A percentile compares a stretch with the other conserved stretches of the same genome.
Evolutionary conservation across 37 sponge, comb jelly and placozoan species (phyloP).

Genomic region (Oopsacas minuta): DNA sequence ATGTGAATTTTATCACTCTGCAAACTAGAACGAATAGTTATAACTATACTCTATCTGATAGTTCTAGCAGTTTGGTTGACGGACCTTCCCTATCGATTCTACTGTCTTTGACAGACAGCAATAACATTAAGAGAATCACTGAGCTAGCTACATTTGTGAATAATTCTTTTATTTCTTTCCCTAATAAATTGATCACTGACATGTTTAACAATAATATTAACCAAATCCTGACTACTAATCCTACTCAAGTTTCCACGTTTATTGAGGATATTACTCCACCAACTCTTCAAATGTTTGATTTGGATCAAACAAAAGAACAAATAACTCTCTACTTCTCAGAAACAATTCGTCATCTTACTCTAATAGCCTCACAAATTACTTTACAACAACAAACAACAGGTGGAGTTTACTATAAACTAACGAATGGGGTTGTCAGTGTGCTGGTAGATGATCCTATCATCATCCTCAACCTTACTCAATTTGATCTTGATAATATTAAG

Average conservation of each 20-base stretch:
- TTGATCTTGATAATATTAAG: slow-evolving; percentile 66
- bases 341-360: slow-evolving; percentile 53
- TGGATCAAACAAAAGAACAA: slow-evolving; percentile 53
- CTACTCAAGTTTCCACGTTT: slow-evolving; percentile 29
- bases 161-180: slow-evolving; percentile 45
- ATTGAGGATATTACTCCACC: slow-evolving; percentile 37
- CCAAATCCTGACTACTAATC: background rate
- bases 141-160: slow-evolving; percentile 35
- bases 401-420: slow-evolving; percentile 37
- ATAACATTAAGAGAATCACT: slow-evolving; percentile 63
- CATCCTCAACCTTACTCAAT: slow-evolving; percentile 35
- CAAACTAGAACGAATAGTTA: slow-evolving; percentile 19
- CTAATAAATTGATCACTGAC: slow-evolving; percentile 26
- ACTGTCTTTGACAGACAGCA: slow-evolving; percentile 55
- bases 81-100: slow-evolving; percentile 38
- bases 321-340: slow-evolving; percentile 67
- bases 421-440: slow-evolving; percentile 32
- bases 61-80: slow-evolving; percentile 23
- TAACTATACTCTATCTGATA: slow-evolving; percentile 42
- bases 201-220: slow-evolving; percentile 39
- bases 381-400: slow-evolving; percentile 9
- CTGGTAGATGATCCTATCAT: slow-evolving; percentile 54
- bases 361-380: slow-evolving; percentile 53
- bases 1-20: slow-evolving; percentile 48
- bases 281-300: slow-evolving; percentile 39